Conservation (phyloP, 2,888 invertebrate genomes). For the Crossocerus cetratus region DNA sequence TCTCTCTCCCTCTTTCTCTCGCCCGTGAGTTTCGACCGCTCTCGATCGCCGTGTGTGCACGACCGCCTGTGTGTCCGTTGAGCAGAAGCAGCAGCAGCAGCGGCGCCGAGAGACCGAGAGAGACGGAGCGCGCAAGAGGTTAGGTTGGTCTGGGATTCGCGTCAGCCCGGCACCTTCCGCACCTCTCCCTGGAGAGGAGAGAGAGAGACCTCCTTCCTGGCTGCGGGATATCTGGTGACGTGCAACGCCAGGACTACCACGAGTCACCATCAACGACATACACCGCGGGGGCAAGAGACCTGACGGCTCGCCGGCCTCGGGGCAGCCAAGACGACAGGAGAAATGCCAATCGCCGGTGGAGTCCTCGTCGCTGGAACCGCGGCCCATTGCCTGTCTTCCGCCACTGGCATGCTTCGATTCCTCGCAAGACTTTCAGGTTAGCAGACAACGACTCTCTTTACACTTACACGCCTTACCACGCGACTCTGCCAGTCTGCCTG, state of each 20-base stretch:
- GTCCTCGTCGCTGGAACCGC: slow-evolving; percentile 69
- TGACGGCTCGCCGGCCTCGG: slow-evolving; percentile 45
- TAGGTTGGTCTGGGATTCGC: slow-evolving; percentile 60
- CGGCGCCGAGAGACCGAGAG: neutral
- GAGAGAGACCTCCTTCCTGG: slow-evolving; percentile 19
- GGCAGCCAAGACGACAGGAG: slow-evolving; percentile 51
- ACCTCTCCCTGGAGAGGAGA: slow-evolving; percentile 10
- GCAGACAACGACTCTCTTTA: slow-evolving; percentile 55
- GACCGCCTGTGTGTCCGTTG: neutral
- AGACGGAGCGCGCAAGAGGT: slow-evolving; percentile 49
- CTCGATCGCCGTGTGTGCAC: slow-evolving; percentile 1
- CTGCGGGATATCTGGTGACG: slow-evolving; percentile 20
- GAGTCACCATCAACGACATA: neutral
- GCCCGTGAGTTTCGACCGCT: neutral
- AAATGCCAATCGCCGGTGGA: slow-evolving; percentile 71
- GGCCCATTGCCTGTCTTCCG: slow-evolving; percentile 67
- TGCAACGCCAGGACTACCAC: slow-evolving; percentile 2
- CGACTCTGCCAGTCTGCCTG: no score
- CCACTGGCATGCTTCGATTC: slow-evolving; percentile 77
- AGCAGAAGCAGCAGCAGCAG: neutral
- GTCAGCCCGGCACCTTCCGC: slow-evolving; percentile 40
- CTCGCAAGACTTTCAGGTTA: slow-evolving; percentile 82
- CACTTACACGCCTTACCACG: no score
- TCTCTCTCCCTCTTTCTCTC: no score
- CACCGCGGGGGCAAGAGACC: slow-evolving; percentile 26